A percentile compares a stretch with the other conserved stretches of the same genome.
Conservation (phyloP, 2,113 vertebrate genomes). For the Brachionichthys hirsutus region DNA sequence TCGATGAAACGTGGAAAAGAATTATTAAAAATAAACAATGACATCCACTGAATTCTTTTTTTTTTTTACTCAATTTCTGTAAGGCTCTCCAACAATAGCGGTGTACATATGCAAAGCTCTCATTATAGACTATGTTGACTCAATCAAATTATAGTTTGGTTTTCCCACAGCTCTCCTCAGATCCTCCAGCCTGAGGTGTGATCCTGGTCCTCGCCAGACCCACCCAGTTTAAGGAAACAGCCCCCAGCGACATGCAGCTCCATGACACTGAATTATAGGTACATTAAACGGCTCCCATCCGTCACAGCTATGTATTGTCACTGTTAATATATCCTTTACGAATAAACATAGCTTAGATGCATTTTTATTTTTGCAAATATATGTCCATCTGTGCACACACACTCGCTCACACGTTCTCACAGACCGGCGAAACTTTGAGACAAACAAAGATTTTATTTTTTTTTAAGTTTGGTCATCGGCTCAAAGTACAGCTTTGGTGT, state of each 20-base stretch:
- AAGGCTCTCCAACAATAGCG: not conserved
- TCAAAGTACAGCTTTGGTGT: not conserved
- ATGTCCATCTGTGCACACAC: slow-evolving; percentile 23
- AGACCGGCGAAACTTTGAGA: not conserved
- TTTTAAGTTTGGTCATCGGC: not conserved
- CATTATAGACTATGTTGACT: slow-evolving; percentile 48
- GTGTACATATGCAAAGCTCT: slow-evolving; percentile 20
- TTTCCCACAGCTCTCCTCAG: slow-evolving; percentile 34
- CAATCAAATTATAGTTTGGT: slow-evolving; percentile 62
- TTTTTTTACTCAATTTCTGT: not conserved
- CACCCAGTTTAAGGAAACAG: slow-evolving; percentile 57
- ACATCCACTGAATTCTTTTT: not conserved
- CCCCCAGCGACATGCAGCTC: slow-evolving; percentile 34
- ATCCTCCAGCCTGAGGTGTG: slow-evolving; percentile 56
- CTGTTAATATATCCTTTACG: slow-evolving; percentile 19
- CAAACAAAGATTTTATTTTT: not conserved
- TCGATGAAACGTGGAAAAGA: not conserved
- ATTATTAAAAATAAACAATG: not conserved
- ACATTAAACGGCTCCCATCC: slow-evolving; percentile 24
- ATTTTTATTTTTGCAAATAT: slow-evolving; percentile 31
- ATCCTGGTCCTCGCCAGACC: slow-evolving; percentile 44
- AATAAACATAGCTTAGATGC: slow-evolving; percentile 24
- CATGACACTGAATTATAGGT: slow-evolving; percentile 13
- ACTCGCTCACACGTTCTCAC: slow-evolving; percentile 8
- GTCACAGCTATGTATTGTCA: not conserved